These are phyloP conservation scores for Phyllostomus hastatus DNA, from an alignment of 2,113 vertebrate genomes.

Conservation along the genomic window DNA sequence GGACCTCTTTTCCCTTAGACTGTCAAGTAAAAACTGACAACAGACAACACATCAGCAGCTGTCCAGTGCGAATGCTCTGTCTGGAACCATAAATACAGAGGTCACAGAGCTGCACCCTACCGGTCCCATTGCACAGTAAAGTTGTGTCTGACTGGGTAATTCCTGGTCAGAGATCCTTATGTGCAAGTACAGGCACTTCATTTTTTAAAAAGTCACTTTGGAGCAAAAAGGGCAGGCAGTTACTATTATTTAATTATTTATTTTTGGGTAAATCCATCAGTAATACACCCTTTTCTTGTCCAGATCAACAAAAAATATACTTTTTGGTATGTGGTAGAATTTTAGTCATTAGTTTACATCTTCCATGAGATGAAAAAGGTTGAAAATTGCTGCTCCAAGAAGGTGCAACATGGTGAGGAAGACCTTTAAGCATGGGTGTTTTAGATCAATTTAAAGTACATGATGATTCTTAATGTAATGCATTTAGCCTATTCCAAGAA, in stretches of 20 bases:
- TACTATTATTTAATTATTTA: not conserved
- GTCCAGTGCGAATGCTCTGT: not conserved
- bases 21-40: not conserved
- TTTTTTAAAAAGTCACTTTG: not conserved
- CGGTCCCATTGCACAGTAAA: not conserved
- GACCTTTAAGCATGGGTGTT: not conserved
- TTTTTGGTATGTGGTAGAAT: not conserved
- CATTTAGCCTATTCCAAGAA: not conserved
- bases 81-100: not conserved
- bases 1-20: too few relatives aligned
- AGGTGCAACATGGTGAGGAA: not conserved
- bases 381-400: not conserved
- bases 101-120: not conserved
- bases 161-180: not conserved
- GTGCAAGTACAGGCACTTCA: not conserved
- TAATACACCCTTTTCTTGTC: not conserved
- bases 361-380: not conserved
- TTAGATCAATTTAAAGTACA: conserved; percentile 24
- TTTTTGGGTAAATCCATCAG: not conserved
- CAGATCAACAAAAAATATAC: not conserved
- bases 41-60: not conserved
- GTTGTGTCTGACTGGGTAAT: not conserved
- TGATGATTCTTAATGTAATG: not conserved
- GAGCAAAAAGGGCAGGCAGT: not conserved
- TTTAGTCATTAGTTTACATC: not conserved